phyloP scores from a whole-genome alignment of 1,140 invertebrate species.

The Tetranychus urticae region DNA sequence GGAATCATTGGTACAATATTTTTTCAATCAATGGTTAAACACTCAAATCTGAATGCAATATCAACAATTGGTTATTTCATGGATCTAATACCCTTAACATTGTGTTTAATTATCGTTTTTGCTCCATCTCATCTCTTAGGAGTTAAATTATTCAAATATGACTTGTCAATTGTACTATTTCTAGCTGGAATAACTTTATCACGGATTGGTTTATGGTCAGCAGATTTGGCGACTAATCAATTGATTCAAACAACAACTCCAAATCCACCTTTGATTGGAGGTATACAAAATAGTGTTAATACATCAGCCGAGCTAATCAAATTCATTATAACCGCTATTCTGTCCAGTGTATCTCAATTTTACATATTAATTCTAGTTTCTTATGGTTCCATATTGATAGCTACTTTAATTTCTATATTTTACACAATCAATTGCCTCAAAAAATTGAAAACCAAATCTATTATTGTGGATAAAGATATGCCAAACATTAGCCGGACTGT shows the following conservation, averaged over 20 bases:
- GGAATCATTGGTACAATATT: neutral
- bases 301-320: neutral
- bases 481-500: no score
- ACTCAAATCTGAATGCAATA: neutral
- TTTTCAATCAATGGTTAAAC: neutral
- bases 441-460: no score
- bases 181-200: conserved; percentile 1
- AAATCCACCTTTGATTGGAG: neutral
- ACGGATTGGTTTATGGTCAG: conserved; percentile 26
- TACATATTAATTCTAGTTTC: neutral
- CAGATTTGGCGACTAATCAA: conserved; percentile 32
- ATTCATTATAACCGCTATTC: neutral
- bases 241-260: conserved; percentile 24
- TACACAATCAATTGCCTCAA: neutral
- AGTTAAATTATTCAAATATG: neutral
- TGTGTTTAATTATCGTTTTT: neutral
- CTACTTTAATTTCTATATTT: neutral
- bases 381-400: neutral
- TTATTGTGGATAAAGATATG: no score
- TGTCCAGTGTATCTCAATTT: neutral
- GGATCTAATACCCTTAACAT: neutral
- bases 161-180: neutral
- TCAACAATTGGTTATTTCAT: neutral
- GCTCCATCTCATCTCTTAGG: neutral
- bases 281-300: neutral